Base-by-base conservation (phyloP, 2,888 invertebrate genomes). In the Rugalucina vietnamica region DNA sequence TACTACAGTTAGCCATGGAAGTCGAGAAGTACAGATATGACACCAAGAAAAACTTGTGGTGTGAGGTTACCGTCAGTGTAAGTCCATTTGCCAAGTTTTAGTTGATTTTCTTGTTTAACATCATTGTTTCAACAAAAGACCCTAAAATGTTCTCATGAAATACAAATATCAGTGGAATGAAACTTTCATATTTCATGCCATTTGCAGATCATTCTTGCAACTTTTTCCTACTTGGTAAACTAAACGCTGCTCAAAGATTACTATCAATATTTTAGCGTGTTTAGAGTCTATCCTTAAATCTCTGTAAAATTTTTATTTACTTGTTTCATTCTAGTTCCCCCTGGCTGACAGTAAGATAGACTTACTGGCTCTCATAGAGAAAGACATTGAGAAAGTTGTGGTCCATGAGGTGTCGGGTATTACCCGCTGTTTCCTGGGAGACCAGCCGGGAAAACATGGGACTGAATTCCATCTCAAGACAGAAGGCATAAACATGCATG, bases 401-500 rank as follows among this genome's bases (percentile, higher is more conserved):
- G 96, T 99, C 18, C 97, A 97, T 95, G 97, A 98, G 95, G 96
- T 97, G 0, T 96, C 97, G 0, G 96, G 97, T 60, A 98, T 99
- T 82, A 97, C 96, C 91, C 96, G 97, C 81, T 98, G 98, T 0
- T 97, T 99, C 79, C 97, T 97, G 0, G 97, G 97, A 86, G 95
- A 95, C 73, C 94, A 95, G 70, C 92, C 93, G 37, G 92, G 91
- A 37, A 78, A 90, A 24, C 76, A 89, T 27, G 91, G 91, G 24
- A 70, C 80, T 37, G 90, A 91, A 39, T 96, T 97, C 86, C 92
- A 91, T 76, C 95, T 99, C 0, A 98, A 98, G 95, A 99, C 99
- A 0, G 99, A 99, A 93, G 99, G 99, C 3, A 97, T 99, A 74
- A 99, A 99, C 93, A 97, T 99, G 79, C 95, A 96, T 74, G 97